Evolutionary conservation across 2,113 vertebrate species (phyloP), one percentile per base, ranked within the genome.

Genomic region (Atherinomorus stipes): DNA sequence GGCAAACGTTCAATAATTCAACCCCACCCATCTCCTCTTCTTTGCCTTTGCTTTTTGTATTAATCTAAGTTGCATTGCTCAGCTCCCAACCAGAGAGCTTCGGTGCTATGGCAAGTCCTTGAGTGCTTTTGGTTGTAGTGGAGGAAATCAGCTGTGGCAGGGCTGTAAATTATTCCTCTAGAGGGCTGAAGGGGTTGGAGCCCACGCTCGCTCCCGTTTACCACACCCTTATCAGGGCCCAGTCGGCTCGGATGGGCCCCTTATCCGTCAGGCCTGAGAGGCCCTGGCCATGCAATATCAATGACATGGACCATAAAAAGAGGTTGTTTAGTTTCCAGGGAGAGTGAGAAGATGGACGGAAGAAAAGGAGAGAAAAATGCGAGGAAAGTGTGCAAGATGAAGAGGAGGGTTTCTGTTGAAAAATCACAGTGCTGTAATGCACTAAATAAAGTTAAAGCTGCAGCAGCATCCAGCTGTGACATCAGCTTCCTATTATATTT

Each of bases 121-220:
- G 85, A 83, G 79, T 83, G 84, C 83, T 77, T 89, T 87, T 87
- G 77, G 83, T 85, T 74, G 77, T 78, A 70, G 74, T 90, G 84
- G 89, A 71, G 72, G 76, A 89, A 90, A 90, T 93, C 78, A 91
- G 77, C 81, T 83, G 85, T 88, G 88, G 83, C 83, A 80, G 69
- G 74, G 83, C 78, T 89, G 87, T 93, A 87, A 92, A 92, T 93
- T 89, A 91, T 92, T 93, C 84, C 83, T 83, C 76, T 57, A 74
- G 75, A 72, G 81, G 78, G 53, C 71, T 75, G 72, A 81, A 83
- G 85, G 75, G 74, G 63, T 69, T 16, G 12, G 65, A 65, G 83
- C 65, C 78, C 67, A 59, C 50, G 21, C 83, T 78, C 22, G 0
- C 58, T 76, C 65, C 65, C 12, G 19, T 70, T 62, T 58, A 13